A percentile compares a stretch with the other conserved stretches of the same genome.
Evolutionary conservation across 1,140 invertebrate genomes (phyloP).

Genomic region (Drosophila albomicans): DNA sequence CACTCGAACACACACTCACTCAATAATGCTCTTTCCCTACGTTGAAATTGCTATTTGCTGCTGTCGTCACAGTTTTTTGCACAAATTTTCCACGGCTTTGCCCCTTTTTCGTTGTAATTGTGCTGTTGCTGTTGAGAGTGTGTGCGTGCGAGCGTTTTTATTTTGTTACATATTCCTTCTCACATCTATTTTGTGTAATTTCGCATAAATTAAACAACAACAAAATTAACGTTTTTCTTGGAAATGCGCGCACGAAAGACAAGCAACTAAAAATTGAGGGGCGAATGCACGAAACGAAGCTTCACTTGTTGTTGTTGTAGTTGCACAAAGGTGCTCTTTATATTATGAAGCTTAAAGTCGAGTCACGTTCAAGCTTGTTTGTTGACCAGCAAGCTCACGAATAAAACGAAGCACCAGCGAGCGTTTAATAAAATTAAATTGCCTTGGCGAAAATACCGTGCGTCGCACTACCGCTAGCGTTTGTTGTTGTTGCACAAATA

Average conservation of each 20-base stretch:
- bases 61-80: constrained; percentile 77
- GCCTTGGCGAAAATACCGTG: constrained; percentile 16
- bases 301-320: constrained; percentile 14
- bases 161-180: constrained; percentile 56
- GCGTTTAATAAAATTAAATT: constrained; percentile 39
- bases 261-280: constrained; percentile 36
- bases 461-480: constrained; percentile 26
- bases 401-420: constrained; percentile 33
- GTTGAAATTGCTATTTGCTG: constrained; percentile 18
- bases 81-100: constrained; percentile 63
- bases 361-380: constrained; percentile 47
- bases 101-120: constrained; percentile 34
- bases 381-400: constrained; percentile 39
- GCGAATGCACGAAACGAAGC: constrained; percentile 47
- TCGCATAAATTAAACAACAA: constrained; percentile 61
- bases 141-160: constrained; percentile 31
- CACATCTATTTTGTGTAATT: constrained; percentile 49
- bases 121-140: constrained; percentile 4
- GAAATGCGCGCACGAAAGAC: constrained; percentile 57
- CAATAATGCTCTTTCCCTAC: constrained; percentile 46
- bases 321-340: constrained; percentile 20
- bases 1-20: constrained; percentile 44
- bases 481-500: constrained; percentile 3
- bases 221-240: constrained; percentile 54
- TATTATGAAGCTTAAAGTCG: constrained; percentile 32